Percentiles rank a stretch among this genome's conserved stretches.
Evolutionary conservation across 2,797 vertebrate species (phyloP).

Genomic region (Alosa sapidissima): DNA sequence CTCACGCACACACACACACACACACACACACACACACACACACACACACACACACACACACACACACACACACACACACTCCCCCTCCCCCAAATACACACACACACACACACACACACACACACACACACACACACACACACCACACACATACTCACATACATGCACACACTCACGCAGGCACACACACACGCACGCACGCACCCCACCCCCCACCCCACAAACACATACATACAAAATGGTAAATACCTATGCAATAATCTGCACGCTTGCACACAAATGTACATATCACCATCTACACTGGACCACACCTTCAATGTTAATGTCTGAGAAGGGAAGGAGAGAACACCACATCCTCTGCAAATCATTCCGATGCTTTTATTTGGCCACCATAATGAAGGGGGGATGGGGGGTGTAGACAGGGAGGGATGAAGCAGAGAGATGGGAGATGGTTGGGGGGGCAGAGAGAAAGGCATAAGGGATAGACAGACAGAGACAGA

Average conservation of each 20-base stretch:
- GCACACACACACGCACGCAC: constrained; percentile 8
- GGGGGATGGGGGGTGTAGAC: not conserved
- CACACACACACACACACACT: not conserved
- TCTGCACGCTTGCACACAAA: constrained; percentile 20
- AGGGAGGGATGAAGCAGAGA: constrained; percentile 18
- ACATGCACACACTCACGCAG: not conserved
- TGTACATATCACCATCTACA: constrained; percentile 4
- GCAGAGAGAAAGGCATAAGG: not conserved
- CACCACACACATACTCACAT: not conserved
- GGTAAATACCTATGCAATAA: not conserved
- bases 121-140: not conserved
- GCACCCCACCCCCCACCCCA: not conserved
- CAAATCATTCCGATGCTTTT: constrained; percentile 26
- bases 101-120: constrained; percentile 1
- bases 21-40: not conserved
- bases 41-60: not conserved
- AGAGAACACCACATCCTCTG: constrained; percentile 23
- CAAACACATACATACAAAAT: not conserved
- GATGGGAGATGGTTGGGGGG: constrained; percentile 9
- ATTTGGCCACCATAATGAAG: constrained; percentile 26
- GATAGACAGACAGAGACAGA: not conserved
- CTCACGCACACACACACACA: constrained; percentile 9
- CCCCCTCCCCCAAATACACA: not conserved
- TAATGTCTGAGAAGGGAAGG: constrained; percentile 23
- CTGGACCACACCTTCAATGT: constrained; percentile 23